These are phyloP conservation scores for Bombyx mori DNA, from an alignment of 1,140 invertebrate genomes.

Conservation along the genomic window DNA sequence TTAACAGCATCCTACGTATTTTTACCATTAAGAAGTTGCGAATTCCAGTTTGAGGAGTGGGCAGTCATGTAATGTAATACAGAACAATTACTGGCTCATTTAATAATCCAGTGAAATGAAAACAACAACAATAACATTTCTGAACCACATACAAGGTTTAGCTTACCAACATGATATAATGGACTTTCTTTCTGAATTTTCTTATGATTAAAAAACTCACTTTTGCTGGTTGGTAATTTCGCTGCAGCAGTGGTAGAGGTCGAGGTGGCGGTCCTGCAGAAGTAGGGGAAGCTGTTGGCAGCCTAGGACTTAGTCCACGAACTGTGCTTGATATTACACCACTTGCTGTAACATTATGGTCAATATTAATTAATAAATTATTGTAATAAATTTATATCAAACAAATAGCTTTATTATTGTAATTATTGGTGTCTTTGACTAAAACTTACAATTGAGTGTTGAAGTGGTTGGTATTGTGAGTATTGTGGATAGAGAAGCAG, in stretches of 20 bases:
- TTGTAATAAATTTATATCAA: neutral
- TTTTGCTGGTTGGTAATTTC: slow-evolving; percentile 59
- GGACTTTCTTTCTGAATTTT: too few relatives aligned
- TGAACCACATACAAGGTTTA: too few relatives aligned
- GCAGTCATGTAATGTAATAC: too few relatives aligned
- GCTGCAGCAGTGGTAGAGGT: slow-evolving; percentile 43
- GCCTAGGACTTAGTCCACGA: slow-evolving; percentile 21
- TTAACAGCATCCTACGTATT: too few relatives aligned
- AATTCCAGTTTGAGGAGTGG: too few relatives aligned
- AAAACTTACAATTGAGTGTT: slow-evolving; percentile 37
- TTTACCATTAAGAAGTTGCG: too few relatives aligned
- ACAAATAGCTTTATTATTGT: too few relatives aligned
- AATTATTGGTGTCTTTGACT: too few relatives aligned
- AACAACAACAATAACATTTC: too few relatives aligned
- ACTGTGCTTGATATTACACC: slow-evolving; percentile 46
- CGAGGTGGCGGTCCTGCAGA: slow-evolving; percentile 26
- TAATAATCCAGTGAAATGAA: too few relatives aligned
- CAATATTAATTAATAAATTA: neutral
- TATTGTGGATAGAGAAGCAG: slow-evolving; percentile 17
- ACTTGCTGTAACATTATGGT: slow-evolving; percentile 24
- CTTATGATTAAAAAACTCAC: slow-evolving; percentile 12
- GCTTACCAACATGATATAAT: too few relatives aligned
- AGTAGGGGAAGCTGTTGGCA: slow-evolving; percentile 20
- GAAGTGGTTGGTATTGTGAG: slow-evolving; percentile 31
- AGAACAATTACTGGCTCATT: too few relatives aligned